Percentiles rank a stretch among this genome's conserved stretches.
phyloP scores from a whole-genome alignment of 1,140 invertebrate genomes.

The Drosophila ercepeae region DNA sequence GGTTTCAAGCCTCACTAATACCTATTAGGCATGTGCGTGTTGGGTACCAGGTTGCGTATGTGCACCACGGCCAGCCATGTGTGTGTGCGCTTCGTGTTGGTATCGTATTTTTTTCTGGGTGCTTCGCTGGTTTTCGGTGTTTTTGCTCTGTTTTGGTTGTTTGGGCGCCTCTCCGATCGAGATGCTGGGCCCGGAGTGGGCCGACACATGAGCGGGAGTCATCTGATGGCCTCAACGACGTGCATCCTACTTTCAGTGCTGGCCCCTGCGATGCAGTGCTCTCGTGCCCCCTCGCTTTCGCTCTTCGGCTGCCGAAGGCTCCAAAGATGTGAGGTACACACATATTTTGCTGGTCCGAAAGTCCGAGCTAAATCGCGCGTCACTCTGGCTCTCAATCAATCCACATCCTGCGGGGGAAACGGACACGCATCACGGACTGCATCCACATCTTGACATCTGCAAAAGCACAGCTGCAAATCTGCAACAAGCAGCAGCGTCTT shows the following conservation, averaged over 20 bases:
- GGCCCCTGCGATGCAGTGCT: background rate
- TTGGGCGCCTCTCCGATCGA: background rate
- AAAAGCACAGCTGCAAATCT: too few species aligned
- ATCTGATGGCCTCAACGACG: background rate
- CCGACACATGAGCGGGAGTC: background rate
- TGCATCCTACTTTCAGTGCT: background rate
- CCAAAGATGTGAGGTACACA: background rate
- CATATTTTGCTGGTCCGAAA: background rate
- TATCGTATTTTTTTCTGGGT: slow-evolving; percentile 21
- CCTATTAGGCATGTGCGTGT: slow-evolving; percentile 3
- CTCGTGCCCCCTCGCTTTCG: background rate
- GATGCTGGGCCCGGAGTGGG: background rate
- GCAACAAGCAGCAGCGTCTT: background rate
- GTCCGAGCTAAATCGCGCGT: background rate
- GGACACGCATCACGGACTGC: background rate
- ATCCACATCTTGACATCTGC: slow-evolving; percentile 7
- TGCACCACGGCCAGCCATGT: background rate
- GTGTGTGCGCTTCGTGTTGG: slow-evolving; percentile 22
- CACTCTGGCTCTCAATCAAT: slow-evolving; percentile 5
- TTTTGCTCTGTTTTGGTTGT: background rate
- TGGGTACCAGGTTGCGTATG: background rate
- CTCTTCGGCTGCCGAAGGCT: background rate
- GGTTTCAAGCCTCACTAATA: slow-evolving; percentile 21
- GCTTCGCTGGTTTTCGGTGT: slow-evolving; percentile 2
- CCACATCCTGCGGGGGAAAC: slow-evolving; percentile 7